Base-by-base conservation (phyloP, 2,888 invertebrate genomes). In the Tubiluchus corallicola region DNA sequence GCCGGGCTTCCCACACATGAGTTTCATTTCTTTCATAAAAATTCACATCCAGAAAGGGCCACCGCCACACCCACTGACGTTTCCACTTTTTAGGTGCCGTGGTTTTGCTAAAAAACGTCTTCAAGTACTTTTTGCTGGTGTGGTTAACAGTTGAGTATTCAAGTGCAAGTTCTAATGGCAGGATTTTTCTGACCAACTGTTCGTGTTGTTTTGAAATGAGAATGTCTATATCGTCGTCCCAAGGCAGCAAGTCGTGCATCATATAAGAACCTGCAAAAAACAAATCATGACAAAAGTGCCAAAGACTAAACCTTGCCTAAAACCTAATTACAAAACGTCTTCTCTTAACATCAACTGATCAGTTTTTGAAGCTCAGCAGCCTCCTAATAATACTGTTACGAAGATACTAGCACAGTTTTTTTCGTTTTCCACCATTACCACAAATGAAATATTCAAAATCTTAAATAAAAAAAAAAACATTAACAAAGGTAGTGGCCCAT, bases 191-290 rank as follows among this genome's bases (percentile, higher is more conserved):
- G 9, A 29, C 29, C 29, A 29, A 9, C n/a, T n/a, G n/a, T n/a
- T n/a, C n/a, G n/a, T n/a, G n/a, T n/a, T n/a, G n/a, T n/a, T n/a
- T n/a, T n/a, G n/a, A n/a, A n/a, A n/a, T n/a, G n/a, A n/a, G n/a
- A n/a, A 29, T 29, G 29, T 29, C 29, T 29, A 29, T 29, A n/a
- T 29, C 29, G n/a, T 29, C 29, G 29, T 29, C 29, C 29, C 29
- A 29, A 29, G 29, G 29, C 29, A 29, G n/a, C 9, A 29, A 9
- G 29, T 29, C 29, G 29, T 29, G 29, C n/a, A n/a, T 9, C 29
- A 29, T 29, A 29, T 29, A 29, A 9, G 29, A 29, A n/a, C 29
- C 29, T 29, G 29, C 9, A 29, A 29, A 29, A 29, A 9, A 29
- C n/a, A n/a, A n/a, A n/a, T n/a, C n/a, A n/a, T n/a, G n/a, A n/a